These are phyloP conservation scores for Monarcha castaneiventris DNA, from an alignment of 2,113 vertebrate genomes.

Conservation along the genomic window DNA sequence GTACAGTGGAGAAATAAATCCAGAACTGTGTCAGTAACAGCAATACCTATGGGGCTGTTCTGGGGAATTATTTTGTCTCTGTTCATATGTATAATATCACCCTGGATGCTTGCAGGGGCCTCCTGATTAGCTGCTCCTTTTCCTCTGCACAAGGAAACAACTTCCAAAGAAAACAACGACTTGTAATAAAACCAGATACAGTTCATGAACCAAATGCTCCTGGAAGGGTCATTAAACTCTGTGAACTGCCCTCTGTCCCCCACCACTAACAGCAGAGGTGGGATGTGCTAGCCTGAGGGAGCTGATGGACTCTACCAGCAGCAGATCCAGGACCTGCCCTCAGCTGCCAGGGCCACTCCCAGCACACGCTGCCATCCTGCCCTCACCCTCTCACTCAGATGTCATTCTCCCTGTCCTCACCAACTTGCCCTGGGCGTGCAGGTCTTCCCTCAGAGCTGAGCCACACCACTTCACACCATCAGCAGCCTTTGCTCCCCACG, in stretches of 20 bases:
- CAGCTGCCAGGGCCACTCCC: background rate
- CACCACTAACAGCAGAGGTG: background rate
- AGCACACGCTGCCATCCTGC: rapidly evolving
- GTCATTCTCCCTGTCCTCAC: background rate
- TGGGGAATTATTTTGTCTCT: background rate
- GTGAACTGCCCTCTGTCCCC: background rate
- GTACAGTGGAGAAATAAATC: background rate
- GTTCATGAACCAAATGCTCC: background rate
- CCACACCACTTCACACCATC: rapidly evolving
- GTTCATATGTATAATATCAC: background rate
- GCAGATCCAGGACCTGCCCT: background rate
- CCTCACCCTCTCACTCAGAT: background rate
- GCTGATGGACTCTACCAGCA: background rate
- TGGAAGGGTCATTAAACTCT: background rate
- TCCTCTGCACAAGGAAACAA: background rate
- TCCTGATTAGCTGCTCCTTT: background rate
- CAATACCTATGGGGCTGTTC: background rate
- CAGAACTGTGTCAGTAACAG: background rate
- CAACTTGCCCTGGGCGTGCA: rapidly evolving
- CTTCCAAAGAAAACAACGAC: background rate
- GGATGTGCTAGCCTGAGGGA: background rate
- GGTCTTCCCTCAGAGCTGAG: background rate
- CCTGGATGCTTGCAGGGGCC: background rate
- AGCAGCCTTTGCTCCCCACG: background rate
- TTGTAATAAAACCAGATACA: background rate